Base-by-base conservation (phyloP, 2,888 invertebrate species). In the Nyleta sp. region DNA sequence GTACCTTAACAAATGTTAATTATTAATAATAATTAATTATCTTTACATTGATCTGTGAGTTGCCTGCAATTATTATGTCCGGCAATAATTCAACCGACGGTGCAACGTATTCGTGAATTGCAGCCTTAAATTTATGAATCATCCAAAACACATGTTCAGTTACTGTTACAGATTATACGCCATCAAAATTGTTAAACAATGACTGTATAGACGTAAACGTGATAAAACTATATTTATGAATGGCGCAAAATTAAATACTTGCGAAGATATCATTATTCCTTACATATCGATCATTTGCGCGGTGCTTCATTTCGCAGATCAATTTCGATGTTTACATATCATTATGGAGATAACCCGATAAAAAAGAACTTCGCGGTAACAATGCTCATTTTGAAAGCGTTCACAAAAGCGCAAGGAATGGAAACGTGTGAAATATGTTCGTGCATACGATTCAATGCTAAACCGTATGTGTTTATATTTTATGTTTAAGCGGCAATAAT, bases 401-500 rank as follows among this genome's bases (percentile, higher is more conserved):
- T 48, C 40, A 17, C 33, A 17, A 59, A 62, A 53, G 53, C 28
- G 35, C 22, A n/a, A 57, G 18, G 13, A 68, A 70, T 18, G 10
- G 52, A 20, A 24, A 20, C 44, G 40, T 17, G 48, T 65, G 60
- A 48, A 42, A 78, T 67, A 60, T 67, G 48, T 35, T 71, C 42
- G 35, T 64, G 44, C 48, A 57, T 64, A 50, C 46, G 24, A 67
- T 59, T 67, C 55, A 15, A 44, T 65, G 59, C 46, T 60, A 38
- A 48, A 53, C 20, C 18, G 53, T 65, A 72, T 73, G 64, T 75
- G 67, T 70, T 70, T 57, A 13, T 70, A 28, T 78, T 57, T 78
- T 78, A 59, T 31, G 68, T 78, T 76, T 64, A 62, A 67, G 74
- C 72, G 78, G 78, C 77, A 78, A 81, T 78, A 78, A 80, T 79